Conservation (phyloP, 2,888 invertebrate species). For the Ophion ellenae region DNA sequence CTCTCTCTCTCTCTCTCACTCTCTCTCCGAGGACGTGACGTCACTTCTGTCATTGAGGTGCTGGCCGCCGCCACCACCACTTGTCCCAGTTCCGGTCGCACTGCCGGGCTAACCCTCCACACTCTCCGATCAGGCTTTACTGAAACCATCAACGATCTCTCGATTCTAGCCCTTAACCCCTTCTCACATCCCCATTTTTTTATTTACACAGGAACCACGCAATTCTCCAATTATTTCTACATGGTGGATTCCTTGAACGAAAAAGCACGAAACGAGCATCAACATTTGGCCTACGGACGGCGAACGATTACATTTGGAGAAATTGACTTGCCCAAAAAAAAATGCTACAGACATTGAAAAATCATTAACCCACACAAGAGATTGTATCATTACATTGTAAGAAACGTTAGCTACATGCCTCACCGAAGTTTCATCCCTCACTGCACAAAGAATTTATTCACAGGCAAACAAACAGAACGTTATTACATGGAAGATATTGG, state of each 20-base stretch:
- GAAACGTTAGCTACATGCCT: too few relatives aligned
- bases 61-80: slow-evolving; percentile 72
- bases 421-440: too few relatives aligned
- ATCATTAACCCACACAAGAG: too few relatives aligned
- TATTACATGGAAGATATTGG: too few relatives aligned
- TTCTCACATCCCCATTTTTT: background rate
- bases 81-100: slow-evolving; percentile 78
- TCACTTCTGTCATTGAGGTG: slow-evolving; percentile 82
- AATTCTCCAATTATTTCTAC: background rate
- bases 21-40: slow-evolving; percentile 74
- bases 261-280: background rate
- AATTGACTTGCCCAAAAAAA: background rate
- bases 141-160: slow-evolving; percentile 39
- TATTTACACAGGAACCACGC: background rate
- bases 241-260: background rate
- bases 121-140: slow-evolving; percentile 59
- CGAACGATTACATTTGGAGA: background rate
- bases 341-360: background rate
- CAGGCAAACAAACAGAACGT: too few relatives aligned
- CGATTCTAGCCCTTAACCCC: slow-evolving; percentile 14
- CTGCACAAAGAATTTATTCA: too few relatives aligned
- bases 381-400: too few relatives aligned
- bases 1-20: too few relatives aligned
- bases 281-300: background rate
- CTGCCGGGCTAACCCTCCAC: slow-evolving; percentile 71